These are phyloP conservation scores for Pocillopora verrucosa DNA, from an alignment of 64 coral and sea anemone species.

Conservation along the genomic window DNA sequence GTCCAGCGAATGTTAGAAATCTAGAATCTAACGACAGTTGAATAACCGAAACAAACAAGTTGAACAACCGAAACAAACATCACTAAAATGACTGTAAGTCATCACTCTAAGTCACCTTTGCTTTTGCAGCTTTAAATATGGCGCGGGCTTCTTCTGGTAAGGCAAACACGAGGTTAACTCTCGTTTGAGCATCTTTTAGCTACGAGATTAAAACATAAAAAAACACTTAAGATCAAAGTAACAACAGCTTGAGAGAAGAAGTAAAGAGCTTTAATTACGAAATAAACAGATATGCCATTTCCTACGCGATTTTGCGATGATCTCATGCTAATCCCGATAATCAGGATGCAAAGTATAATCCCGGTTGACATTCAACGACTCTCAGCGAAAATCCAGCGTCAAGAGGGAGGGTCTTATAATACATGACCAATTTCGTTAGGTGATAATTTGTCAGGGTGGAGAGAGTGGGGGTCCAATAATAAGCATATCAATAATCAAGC, in stretches of 20 bases:
- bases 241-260: neutral
- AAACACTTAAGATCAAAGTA: neutral
- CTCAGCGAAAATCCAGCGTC: neutral
- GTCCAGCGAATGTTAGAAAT: too few species aligned
- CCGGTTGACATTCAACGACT: neutral
- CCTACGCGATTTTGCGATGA: neutral
- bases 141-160: constrained; percentile 67
- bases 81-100: neutral
- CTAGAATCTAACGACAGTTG: too few species aligned
- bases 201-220: neutral
- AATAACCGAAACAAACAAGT: neutral
- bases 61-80: neutral
- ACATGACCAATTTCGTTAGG: neutral
- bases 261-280: neutral
- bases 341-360: neutral
- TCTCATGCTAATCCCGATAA: neutral
- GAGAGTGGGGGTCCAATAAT: neutral
- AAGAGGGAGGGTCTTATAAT: neutral
- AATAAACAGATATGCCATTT: neutral
- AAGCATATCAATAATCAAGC: neutral
- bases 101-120: constrained; percentile 38
- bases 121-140: constrained; percentile 71
- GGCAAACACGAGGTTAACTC: constrained; percentile 85
- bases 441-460: neutral
- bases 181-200: constrained; percentile 91